These are phyloP conservation scores for Ylistrum balloti DNA, from an alignment of 1,140 invertebrate genomes.

Conservation along the genomic window DNA sequence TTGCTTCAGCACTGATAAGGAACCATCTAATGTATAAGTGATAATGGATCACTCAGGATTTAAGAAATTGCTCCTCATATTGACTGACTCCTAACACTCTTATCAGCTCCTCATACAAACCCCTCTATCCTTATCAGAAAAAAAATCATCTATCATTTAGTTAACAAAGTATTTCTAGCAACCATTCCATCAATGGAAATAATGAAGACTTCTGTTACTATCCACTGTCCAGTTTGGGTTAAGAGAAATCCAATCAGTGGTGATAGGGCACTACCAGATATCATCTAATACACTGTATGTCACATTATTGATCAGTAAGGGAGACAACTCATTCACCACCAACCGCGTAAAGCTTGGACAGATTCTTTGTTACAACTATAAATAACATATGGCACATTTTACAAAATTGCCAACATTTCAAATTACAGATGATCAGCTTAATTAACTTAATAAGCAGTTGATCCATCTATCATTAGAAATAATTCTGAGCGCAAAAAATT, in stretches of 20 bases:
- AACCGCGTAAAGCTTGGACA: background rate
- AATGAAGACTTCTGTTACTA: background rate
- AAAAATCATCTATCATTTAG: background rate
- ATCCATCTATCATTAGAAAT: too few species aligned
- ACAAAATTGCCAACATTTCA: background rate
- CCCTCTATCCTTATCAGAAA: background rate
- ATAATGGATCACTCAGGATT: background rate
- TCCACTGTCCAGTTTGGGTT: background rate
- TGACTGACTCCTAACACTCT: background rate
- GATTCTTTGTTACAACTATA: background rate
- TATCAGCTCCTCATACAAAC: too few species aligned
- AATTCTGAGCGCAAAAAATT: too few species aligned
- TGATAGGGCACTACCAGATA: background rate
- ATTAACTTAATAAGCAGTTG: too few species aligned
- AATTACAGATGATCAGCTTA: too few species aligned
- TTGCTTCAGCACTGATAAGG: background rate
- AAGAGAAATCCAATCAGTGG: slow-evolving; percentile 32
- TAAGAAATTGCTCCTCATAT: background rate
- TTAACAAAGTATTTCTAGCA: background rate
- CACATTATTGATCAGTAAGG: slow-evolving; percentile 6
- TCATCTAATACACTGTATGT: background rate
- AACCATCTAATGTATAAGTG: background rate
- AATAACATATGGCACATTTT: slow-evolving; percentile 18
- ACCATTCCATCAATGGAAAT: slow-evolving; percentile 1
- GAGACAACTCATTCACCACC: slow-evolving; percentile 4